Conservation (phyloP, 2,113 vertebrate genomes). For the Chionodraco myersi region DNA sequence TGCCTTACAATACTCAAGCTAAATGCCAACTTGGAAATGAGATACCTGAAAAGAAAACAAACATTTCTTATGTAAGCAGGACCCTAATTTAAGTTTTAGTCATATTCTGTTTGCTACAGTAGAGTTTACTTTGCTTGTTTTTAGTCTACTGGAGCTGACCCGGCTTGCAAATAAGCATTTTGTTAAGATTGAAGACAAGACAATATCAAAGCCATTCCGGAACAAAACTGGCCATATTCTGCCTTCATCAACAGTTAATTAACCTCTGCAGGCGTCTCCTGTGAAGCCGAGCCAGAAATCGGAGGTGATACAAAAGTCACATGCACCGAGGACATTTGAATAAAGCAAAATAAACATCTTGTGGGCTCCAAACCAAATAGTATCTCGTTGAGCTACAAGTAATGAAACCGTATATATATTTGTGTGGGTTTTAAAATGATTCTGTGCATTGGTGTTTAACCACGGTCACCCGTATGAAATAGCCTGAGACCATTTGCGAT, state of each 20-base stretch:
- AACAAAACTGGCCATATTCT: constrained; percentile 45
- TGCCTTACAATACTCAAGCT: neutral
- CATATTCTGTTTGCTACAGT: neutral
- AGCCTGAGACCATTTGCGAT: constrained; percentile 82
- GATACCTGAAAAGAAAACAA: neutral
- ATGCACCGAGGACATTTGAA: constrained; percentile 38
- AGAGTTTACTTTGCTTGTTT: neutral
- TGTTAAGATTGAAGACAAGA: constrained; percentile 13
- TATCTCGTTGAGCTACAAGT: constrained; percentile 54
- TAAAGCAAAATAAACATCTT: constrained; percentile 41
- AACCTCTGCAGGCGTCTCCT: constrained; percentile 50
- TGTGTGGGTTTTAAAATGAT: constrained; percentile 78
- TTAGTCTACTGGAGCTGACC: constrained; percentile 9
- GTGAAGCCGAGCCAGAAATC: constrained; percentile 63
- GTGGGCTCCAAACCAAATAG: constrained; percentile 58
- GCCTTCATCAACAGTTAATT: constrained; percentile 62
- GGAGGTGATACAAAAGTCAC: constrained; percentile 15
- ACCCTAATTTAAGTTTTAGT: neutral
- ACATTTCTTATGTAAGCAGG: neutral
- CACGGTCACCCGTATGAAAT: constrained; percentile 83
- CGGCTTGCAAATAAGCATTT: neutral
- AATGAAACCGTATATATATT: constrained; percentile 79
- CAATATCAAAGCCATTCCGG: constrained; percentile 58
- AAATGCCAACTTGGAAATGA: constrained; percentile 24
- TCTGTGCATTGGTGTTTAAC: constrained; percentile 84